Evolutionary conservation across 2,797 vertebrate genomes (phyloP), one percentile per base, ranked within the genome.

Genomic region (Myotis findleyi): DNA sequence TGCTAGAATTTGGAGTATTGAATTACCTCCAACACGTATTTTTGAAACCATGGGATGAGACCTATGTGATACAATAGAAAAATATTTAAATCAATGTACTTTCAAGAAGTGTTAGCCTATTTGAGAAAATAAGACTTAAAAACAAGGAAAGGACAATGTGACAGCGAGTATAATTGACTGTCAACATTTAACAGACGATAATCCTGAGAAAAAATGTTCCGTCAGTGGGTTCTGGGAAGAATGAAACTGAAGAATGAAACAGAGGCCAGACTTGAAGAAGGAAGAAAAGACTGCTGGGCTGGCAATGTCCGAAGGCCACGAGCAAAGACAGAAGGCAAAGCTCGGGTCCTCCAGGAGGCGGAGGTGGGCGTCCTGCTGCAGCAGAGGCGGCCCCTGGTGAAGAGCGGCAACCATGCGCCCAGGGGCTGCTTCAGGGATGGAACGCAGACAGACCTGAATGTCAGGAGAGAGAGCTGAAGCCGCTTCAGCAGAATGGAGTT

Each of bases 91-190:
- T 55, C 10, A 27, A 36, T 76, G 20, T 59, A 59, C 51, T 89
- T 72, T 94, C 41, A 76, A 82, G 72, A 59, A 71, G 44, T 87
- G 88, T 81, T 51, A 57, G 88, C 87, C 23, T 51, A 64, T 13
- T 64, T 62, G 25, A 88, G 92, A 96, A 97, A 96, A 87, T 81
- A 71, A 94, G 73, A 89, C 33, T 77, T n/a, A 69, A 66, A 86
- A 76, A 89, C 66, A 88, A 95, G 76, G 53, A 77, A 85, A 68
- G 14, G n/a, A 75, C 33, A 85, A 57, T 38, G 27, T 38, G 6
- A 75, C 18, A 77, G 49, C 53, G 72, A 90, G 23, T 57, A 25
- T 51, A 86, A 96, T 94, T 88, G 95, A 93, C 64, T 90, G 91
- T 80, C 36, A 36, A 80, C 80, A 71, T 87, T 69, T 84, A 82